Conservation (phyloP, 2,888 invertebrate species). For the Sphaerophoria rueppellii region DNA sequence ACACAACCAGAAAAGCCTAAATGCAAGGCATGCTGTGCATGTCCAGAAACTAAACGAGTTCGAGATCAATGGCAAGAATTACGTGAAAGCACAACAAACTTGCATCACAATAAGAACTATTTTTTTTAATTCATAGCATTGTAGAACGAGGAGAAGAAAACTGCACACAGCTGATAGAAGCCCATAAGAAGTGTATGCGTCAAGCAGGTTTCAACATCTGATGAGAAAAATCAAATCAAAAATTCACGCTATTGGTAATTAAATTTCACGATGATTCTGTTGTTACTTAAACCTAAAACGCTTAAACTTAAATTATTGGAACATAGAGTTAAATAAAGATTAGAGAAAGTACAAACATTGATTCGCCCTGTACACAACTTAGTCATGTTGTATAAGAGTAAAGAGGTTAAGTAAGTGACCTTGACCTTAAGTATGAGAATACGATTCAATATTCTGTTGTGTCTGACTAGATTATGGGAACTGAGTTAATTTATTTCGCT, state of each 20-base stretch:
- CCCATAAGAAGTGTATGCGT: constrained; percentile 98
- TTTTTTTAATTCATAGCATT: constrained; percentile 86
- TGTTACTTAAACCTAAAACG: constrained; percentile 16
- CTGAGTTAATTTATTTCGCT: too few species aligned
- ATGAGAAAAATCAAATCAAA: constrained; percentile 33
- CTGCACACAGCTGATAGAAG: constrained; percentile 94
- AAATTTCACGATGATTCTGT: not conserved
- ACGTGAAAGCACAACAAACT: not conserved
- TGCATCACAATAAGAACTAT: not conserved
- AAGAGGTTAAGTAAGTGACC: too few species aligned
- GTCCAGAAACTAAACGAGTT: constrained; percentile 95
- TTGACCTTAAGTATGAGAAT: too few species aligned
- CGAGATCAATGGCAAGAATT: constrained; percentile 93
- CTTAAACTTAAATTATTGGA: constrained; percentile 31
- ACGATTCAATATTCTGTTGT: too few species aligned
- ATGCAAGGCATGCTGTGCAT: constrained; percentile 97
- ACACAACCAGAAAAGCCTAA: constrained; percentile 87
- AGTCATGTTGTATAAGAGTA: too few species aligned
- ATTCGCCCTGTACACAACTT: too few species aligned
- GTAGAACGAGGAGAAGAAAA: constrained; percentile 95
- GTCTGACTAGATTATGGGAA: too few species aligned
- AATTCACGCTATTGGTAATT: constrained; percentile 19
- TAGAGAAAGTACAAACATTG: too few species aligned
- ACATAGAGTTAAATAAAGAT: too few species aligned
- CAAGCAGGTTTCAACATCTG: constrained; percentile 97